Evolutionary conservation across 1,140 invertebrate genomes (phyloP), one percentile per base, ranked within the genome.

Genomic region (Pristionchus pacificus): DNA sequence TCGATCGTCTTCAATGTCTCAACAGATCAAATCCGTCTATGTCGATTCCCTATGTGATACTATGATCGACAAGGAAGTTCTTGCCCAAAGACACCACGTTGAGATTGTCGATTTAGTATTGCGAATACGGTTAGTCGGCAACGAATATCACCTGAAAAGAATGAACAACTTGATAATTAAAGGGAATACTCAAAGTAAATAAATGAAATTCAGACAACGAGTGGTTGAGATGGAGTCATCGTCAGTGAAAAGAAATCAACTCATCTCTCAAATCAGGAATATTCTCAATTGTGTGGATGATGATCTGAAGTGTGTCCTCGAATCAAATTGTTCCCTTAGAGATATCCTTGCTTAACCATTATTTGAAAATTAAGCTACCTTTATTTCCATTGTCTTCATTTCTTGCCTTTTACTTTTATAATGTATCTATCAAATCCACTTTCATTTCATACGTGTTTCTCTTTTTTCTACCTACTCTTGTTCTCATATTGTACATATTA

Each of bases 21-120:
- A 59, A 14, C 78, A 83, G 57, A 68, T 83, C 10, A 72, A 72
- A 29, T 25, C 63, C 14, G 66, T 70, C 59, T 76, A 84, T 65
- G 63, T 83, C 10, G 81, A 83, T 32, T 63, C 82, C 1, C 64
- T 83, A 10, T 83, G 80, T 63, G 70, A 62, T 10, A 65, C 79
- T 2, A 79, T 82, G 66, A 68, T 82, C n/a, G 70, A 76, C 58
- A 38, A 72, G 32, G 32, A 61, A 38, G 59, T 70, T 24, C 62
- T 82, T 24, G 30, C 76, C n/a, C 60, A 32, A 6, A 68, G 79
- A 28, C 70, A 80, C 32, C 74, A 82, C 30, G 81, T 80, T 13
- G 80, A 81, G 74, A 70, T 82, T 61, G 80, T 82, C 55, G 80
- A 82, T 73, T 64, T 82, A 24, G 77, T 82, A 1, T 64, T 82